Conservation (phyloP, 2,888 invertebrate species). For the Luffia ferchaultella region DNA sequence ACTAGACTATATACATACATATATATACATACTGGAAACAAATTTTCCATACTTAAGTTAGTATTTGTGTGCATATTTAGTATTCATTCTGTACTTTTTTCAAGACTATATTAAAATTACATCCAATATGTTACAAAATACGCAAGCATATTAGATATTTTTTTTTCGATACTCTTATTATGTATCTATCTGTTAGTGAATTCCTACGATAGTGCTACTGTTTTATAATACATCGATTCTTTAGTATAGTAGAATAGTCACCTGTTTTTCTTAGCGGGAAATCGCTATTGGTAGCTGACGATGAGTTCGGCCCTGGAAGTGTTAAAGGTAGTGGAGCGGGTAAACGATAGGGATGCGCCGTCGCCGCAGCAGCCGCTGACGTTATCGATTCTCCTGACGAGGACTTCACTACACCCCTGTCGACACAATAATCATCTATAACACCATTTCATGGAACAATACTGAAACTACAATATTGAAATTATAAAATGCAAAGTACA, state of each 20-base stretch:
- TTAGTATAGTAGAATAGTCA: slow-evolving; percentile 38
- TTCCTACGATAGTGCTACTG: background rate
- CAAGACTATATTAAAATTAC: background rate
- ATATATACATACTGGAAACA: background rate
- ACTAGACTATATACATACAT: too few species aligned
- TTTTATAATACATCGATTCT: background rate
- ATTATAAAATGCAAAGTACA: too few species aligned
- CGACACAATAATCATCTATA: background rate
- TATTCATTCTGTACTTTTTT: background rate
- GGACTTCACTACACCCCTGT: slow-evolving; percentile 71
- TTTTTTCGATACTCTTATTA: background rate
- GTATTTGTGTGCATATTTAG: background rate
- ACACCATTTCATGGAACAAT: too few species aligned
- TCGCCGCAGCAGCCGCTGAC: slow-evolving; percentile 59
- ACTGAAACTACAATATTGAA: background rate
- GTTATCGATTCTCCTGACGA: slow-evolving; percentile 72
- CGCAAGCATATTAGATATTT: background rate
- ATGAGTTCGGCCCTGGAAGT: slow-evolving; percentile 37
- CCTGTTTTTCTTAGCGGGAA: slow-evolving; percentile 96
- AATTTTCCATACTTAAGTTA: background rate
- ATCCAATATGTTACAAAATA: background rate
- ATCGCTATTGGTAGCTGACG: slow-evolving; percentile 64
- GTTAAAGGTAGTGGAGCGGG: slow-evolving; percentile 64
- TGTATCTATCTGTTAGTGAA: background rate
- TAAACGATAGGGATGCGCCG: slow-evolving; percentile 75